These are phyloP conservation scores for Aphidius gifuensis DNA, from an alignment of 1,140 invertebrate genomes.

Conservation along the genomic window DNA sequence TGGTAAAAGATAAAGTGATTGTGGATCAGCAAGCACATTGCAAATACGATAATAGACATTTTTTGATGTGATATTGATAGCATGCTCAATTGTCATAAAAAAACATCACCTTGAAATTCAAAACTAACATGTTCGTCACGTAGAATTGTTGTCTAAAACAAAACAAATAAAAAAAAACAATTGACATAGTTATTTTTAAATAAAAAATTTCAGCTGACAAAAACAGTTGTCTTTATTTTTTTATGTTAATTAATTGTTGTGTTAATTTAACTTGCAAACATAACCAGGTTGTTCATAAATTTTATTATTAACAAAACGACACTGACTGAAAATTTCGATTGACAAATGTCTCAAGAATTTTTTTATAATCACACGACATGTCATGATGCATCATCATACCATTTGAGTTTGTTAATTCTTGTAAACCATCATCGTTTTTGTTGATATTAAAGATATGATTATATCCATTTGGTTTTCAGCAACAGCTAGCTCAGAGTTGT, in stretches of 20 bases:
- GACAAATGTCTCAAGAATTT: too few species aligned
- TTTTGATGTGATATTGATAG: constrained; percentile 15
- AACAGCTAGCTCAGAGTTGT: too few species aligned
- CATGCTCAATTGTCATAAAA: constrained; percentile 8
- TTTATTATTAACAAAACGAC: constrained; percentile 34
- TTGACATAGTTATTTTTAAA: too few species aligned
- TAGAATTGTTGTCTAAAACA: constrained; percentile 13
- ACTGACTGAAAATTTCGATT: constrained; percentile 34
- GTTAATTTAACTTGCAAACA: constrained; percentile 35
- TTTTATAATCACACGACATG: too few species aligned
- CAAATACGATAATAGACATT: constrained; percentile 13
- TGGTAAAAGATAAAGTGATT: background rate
- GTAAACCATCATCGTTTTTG: too few species aligned
- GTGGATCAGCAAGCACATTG: background rate
- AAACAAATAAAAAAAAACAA: background rate
- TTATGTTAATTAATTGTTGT: background rate
- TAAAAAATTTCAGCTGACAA: too few species aligned
- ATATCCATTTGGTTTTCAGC: too few species aligned
- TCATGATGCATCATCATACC: too few species aligned
- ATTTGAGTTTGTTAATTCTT: too few species aligned
- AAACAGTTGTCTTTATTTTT: too few species aligned
- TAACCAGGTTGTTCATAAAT: constrained; percentile 30
- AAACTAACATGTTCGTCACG: constrained; percentile 13
- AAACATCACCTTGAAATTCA: constrained; percentile 16
- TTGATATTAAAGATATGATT: background rate